Evolutionary conservation across 2,797 vertebrate genomes (phyloP).

Genomic region (Gymnoscopelus microlampas): DNA sequence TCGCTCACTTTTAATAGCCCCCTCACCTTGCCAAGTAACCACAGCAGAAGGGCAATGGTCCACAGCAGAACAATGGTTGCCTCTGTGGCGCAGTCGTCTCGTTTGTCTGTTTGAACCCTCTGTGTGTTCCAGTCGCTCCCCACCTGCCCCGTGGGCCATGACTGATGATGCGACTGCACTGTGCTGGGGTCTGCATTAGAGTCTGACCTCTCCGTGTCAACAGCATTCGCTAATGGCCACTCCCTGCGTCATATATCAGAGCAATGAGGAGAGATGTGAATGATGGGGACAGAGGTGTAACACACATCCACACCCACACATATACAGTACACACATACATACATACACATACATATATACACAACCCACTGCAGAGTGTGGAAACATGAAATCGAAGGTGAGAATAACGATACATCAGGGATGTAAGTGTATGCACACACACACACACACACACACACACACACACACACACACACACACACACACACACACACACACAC

Average conservation of each 20-base stretch:
- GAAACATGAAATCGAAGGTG: too few species aligned
- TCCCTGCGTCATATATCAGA: conserved; percentile 60
- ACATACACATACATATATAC: too few species aligned
- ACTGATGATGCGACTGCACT: conserved; percentile 63
- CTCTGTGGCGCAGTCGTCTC: conserved; percentile 54
- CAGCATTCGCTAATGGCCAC: conserved; percentile 66
- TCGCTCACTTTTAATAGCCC: background rate
- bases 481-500: conserved; percentile 15
- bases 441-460: background rate
- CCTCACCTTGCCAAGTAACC: conserved; percentile 32
- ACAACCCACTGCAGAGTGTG: too few species aligned
- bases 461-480: conserved; percentile 8
- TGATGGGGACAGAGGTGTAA: too few species aligned
- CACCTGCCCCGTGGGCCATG: conserved; percentile 58
- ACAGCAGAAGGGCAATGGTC: conserved; percentile 58
- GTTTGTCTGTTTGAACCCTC: conserved; percentile 74
- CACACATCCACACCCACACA: too few species aligned
- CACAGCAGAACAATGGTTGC: conserved; percentile 65
- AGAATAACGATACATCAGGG: too few species aligned
- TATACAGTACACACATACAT: too few species aligned
- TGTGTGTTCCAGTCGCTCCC: conserved; percentile 60
- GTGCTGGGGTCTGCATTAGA: conserved; percentile 65
- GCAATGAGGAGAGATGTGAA: conserved; percentile 4
- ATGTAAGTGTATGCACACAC: background rate
- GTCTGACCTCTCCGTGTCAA: conserved; percentile 65